phyloP scores from a whole-genome alignment of 2,113 vertebrate genomes.

The Cyphomyrus discorhynchus region DNA sequence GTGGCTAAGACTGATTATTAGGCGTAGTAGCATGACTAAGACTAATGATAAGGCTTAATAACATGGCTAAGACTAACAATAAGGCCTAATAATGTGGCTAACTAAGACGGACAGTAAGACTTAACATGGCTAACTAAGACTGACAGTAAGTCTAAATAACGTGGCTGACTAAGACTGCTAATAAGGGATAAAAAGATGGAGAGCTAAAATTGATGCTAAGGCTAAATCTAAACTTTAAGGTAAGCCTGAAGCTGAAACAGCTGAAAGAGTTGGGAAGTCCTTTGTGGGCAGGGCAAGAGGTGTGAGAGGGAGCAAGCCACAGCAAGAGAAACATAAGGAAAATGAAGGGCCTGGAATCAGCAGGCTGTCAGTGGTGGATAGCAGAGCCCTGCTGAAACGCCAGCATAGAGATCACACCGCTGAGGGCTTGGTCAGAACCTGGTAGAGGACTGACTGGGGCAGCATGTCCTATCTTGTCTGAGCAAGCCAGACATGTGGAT shows the following conservation, averaged over 20 bases:
- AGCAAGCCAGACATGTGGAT: constrained; percentile 51
- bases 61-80: not conserved
- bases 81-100: not conserved
- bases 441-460: not conserved
- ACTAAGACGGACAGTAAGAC: not conserved
- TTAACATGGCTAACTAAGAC: not conserved
- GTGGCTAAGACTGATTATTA: not conserved
- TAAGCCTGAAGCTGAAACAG: not conserved
- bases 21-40: not conserved
- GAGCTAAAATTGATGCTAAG: not conserved
- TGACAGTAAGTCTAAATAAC: not conserved
- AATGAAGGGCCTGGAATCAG: not conserved
- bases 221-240: not conserved
- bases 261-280: not conserved
- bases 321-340: not conserved
- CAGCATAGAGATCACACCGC: constrained; percentile 20
- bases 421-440: not conserved
- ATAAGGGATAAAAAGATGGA: not conserved
- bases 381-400: constrained; percentile 23
- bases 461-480: constrained; percentile 43
- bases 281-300: not conserved
- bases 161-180: not conserved
- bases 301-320: not conserved
- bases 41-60: not conserved
- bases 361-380: not conserved